Evolutionary conservation across 2,888 invertebrate genomes (phyloP).

Genomic region (Oxystoma pomonae): DNA sequence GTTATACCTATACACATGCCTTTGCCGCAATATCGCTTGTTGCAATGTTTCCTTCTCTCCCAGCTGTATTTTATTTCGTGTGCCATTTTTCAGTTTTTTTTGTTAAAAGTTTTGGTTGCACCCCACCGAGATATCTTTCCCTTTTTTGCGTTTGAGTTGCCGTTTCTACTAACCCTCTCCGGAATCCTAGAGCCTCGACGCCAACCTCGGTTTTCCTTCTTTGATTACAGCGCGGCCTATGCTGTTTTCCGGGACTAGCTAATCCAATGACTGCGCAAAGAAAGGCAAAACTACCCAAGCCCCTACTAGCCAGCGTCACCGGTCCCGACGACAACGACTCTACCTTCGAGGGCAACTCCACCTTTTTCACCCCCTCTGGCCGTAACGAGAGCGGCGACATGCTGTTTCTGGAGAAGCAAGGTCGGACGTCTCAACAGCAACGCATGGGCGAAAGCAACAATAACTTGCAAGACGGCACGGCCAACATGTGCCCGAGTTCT

Average conservation of each 20-base stretch:
- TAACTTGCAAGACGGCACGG: slow-evolving; percentile 30
- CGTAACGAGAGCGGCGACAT: slow-evolving; percentile 62
- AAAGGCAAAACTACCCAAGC: slow-evolving; percentile 73
- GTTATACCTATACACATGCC: no score
- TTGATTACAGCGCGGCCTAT: slow-evolving; percentile 74
- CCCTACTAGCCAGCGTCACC: slow-evolving; percentile 65
- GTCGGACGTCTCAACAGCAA: slow-evolving; percentile 71
- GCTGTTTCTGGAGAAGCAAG: slow-evolving; percentile 70
- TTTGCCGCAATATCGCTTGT: no score
- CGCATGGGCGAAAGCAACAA: slow-evolving; percentile 52
- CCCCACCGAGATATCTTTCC: no score
- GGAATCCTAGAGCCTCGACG: slow-evolving; percentile 42
- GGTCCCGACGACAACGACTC: slow-evolving; percentile 17
- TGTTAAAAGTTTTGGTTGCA: no score
- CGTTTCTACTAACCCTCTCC: slow-evolving; percentile 48
- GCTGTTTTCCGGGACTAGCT: slow-evolving; percentile 82
- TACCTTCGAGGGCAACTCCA: slow-evolving; percentile 13
- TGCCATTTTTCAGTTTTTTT: no score
- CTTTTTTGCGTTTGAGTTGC: slow-evolving; percentile 26
- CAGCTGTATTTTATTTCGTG: no score
- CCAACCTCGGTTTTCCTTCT: slow-evolving; percentile 50
- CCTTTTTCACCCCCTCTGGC: slow-evolving; percentile 37
- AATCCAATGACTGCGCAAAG: slow-evolving; percentile 70
- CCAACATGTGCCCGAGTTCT: slow-evolving; percentile 56
- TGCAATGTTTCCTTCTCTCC: no score